A percentile compares a stretch with the other conserved stretches of the same genome.
phyloP scores from a whole-genome alignment of 2,797 vertebrate species.

The Chrosomus eos region DNA sequence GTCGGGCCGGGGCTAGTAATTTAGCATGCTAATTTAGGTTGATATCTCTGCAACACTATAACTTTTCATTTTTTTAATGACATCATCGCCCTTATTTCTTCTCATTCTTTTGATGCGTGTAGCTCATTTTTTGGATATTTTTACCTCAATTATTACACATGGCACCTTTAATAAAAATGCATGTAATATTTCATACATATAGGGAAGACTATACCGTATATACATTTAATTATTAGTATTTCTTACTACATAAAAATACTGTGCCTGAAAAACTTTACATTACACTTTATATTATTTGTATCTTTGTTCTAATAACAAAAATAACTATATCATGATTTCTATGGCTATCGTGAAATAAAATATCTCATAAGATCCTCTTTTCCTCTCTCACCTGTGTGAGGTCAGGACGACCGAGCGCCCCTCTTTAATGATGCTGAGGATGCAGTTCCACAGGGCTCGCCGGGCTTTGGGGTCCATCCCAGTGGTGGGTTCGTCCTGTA shows the following conservation, averaged over 20 bases:
- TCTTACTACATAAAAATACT: background rate
- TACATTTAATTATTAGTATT: background rate
- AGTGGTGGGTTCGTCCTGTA: conserved; percentile 96
- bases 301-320: background rate
- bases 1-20: too few species aligned
- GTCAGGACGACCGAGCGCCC: conserved; percentile 97
- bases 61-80: too few species aligned
- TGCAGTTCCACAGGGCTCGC: conserved; percentile 95
- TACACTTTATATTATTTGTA: background rate
- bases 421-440: conserved; percentile 93
- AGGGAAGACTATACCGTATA: background rate
- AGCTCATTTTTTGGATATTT: too few species aligned
- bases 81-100: too few species aligned
- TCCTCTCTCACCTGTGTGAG: conserved; percentile 86
- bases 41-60: too few species aligned
- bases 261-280: background rate
- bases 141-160: too few species aligned
- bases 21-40: too few species aligned
- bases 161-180: background rate
- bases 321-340: too few species aligned
- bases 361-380: background rate
- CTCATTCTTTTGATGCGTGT: too few species aligned
- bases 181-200: too few species aligned
- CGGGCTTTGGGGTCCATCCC: conserved; percentile 98
- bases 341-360: background rate